Base-by-base conservation (phyloP, 2,888 invertebrate species). In the Omphaloscelis lunosa region DNA sequence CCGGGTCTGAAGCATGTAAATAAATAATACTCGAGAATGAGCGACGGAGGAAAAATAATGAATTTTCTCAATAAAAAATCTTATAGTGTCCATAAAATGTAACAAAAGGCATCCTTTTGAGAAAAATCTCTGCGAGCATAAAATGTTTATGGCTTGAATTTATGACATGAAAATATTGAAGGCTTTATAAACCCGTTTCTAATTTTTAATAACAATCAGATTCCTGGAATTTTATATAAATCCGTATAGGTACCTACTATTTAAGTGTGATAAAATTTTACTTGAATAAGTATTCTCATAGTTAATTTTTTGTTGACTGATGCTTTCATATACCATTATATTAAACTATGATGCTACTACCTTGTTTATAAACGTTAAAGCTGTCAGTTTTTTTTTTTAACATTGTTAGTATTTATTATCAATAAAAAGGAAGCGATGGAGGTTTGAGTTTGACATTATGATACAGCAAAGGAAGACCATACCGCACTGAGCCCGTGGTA, bases 141-240 rank as follows among this genome's bases (percentile, higher is more conserved):
- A 93, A 93, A 92, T 85, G 90, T 93, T 93, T 92, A 93, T 90
- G 85, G 88, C 91, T 88, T 78, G 75, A 83, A 91, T 90, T 92
- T 91, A 91, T 91, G 90, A 89, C 79, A 87, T 89, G 89, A 91
- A 91, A 92, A 93, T 92, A 91, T 92, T 91, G 89, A 89, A 81
- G 90, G 85, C 88, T 89, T 92, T 91, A 86, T 87, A 89, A 87
- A 85, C 85, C 79, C 73, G 83, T 84, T 87, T 88, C 88, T 83
- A 88, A 82, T 81, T 85, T 86, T 85, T 85, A 79, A 82, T 77
- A 71, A 39, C 41, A 48, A 75, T 79, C 66, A 72, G 74, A 79
- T 62, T 66, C 59, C 53, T 63, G 73, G 27, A 58, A 72, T 80
- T 78, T 66, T 62, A 67, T n/a, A n/a, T 74, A 34, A 53, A 67